These are phyloP conservation scores for Argyrosomus japonicus DNA, from an alignment of 2,113 vertebrate genomes.

Conservation along the genomic window DNA sequence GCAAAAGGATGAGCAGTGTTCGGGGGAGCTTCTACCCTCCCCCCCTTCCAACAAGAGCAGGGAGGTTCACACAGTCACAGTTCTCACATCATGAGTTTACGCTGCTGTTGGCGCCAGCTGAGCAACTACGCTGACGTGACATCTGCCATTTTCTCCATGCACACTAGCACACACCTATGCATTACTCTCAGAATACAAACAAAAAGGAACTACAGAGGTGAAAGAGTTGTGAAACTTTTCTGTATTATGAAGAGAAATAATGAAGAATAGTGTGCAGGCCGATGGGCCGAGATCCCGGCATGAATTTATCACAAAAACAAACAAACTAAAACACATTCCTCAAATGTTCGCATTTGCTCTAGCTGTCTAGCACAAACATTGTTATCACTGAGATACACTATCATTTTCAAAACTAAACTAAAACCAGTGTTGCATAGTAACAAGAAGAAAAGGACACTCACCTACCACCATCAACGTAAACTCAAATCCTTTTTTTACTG, in stretches of 20 bases:
- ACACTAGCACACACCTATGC: constrained; percentile 9
- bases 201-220: neutral
- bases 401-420: constrained; percentile 25
- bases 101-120: constrained; percentile 56
- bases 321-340: constrained; percentile 23
- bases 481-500: constrained; percentile 98
- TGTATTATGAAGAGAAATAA: neutral
- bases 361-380: neutral
- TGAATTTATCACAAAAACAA: constrained; percentile 1
- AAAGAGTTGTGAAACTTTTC: neutral
- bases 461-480: constrained; percentile 99
- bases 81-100: constrained; percentile 53
- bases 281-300: neutral
- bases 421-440: neutral
- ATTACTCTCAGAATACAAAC: neutral
- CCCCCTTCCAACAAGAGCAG: constrained; percentile 47
- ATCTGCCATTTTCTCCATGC: constrained; percentile 34
- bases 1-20: constrained; percentile 75
- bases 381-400: constrained; percentile 15
- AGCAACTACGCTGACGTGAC: constrained; percentile 43
- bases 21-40: constrained; percentile 50
- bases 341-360: constrained; percentile 16
- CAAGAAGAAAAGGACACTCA: constrained; percentile 81
- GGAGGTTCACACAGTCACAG: constrained; percentile 61
- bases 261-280: neutral